Percentiles rank a stretch among this genome's conserved stretches.
Evolutionary conservation across 2,888 invertebrate genomes (phyloP).

Genomic region (Drosophila planitibia): DNA sequence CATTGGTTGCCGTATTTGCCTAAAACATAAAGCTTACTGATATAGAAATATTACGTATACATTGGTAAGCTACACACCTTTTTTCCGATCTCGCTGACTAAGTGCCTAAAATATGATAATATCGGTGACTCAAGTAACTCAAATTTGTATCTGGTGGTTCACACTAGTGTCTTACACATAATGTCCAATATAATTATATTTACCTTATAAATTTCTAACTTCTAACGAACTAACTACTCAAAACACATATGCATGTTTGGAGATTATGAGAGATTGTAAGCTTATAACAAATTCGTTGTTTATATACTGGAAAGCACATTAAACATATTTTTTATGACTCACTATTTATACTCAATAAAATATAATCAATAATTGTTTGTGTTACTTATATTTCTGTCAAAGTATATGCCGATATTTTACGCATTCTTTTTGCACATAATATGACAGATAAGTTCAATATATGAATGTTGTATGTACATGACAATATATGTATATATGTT

Average conservation of each 20-base stretch:
- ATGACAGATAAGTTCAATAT: conserved; percentile 20
- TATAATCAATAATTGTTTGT: background rate
- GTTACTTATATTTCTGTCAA: background rate
- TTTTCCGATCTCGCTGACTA: conserved; percentile 18
- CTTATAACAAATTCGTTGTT: background rate
- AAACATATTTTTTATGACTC: background rate
- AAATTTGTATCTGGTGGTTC: conserved; percentile 20
- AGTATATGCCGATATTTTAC: background rate
- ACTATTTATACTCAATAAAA: background rate
- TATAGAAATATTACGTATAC: background rate
- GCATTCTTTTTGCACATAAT: background rate
- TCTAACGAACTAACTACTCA: background rate
- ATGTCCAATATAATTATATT: background rate
- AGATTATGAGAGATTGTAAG: background rate
- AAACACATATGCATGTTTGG: background rate
- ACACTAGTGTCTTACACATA: background rate
- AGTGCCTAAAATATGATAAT: conserved; percentile 21
- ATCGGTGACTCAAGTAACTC: conserved; percentile 31
- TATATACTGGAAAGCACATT: background rate
- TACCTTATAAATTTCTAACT: background rate
- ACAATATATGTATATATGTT: background rate
- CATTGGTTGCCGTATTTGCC: background rate
- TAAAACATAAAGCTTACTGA: background rate
- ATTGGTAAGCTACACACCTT: background rate
- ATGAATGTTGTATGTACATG: background rate